These are phyloP conservation scores for Eulemur albifrons DNA, from an alignment of 2,797 vertebrate genomes.

Conservation along the genomic window DNA sequence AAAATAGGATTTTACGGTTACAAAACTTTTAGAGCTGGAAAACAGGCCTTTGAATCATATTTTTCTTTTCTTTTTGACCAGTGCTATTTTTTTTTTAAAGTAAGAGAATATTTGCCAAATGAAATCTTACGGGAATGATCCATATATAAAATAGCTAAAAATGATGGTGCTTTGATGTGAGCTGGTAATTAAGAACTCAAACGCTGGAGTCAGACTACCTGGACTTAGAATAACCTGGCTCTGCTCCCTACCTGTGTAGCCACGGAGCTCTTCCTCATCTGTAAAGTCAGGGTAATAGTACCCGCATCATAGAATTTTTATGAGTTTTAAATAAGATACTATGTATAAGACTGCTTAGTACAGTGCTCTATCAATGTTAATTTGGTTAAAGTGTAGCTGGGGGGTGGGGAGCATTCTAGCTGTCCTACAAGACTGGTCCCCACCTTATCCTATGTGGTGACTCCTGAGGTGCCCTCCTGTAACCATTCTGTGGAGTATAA, in stretches of 20 bases:
- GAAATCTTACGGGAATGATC: background rate
- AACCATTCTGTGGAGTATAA: background rate
- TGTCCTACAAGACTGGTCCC: background rate
- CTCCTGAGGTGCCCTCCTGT: background rate
- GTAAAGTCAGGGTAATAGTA: background rate
- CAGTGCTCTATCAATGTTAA: background rate
- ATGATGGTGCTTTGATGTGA: background rate
- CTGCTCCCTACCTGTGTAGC: background rate
- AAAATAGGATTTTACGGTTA: conserved; percentile 30
- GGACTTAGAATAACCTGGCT: background rate
- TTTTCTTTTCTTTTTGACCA: conserved; percentile 2
- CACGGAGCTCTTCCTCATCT: background rate
- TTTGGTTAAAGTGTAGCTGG: background rate
- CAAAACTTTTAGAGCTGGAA: background rate
- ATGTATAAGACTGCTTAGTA: background rate
- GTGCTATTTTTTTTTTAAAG: background rate
- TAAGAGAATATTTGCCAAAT: conserved; percentile 9
- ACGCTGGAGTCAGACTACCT: background rate
- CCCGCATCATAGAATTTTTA: background rate
- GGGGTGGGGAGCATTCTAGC: background rate
- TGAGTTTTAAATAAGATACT: conserved; percentile 4
- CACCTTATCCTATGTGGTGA: background rate
- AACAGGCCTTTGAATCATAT: background rate
- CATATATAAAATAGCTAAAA: background rate
- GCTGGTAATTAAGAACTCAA: background rate